Evolutionary conservation across 2,113 vertebrate species (phyloP).

Genomic region (Lynx canadensis): DNA sequence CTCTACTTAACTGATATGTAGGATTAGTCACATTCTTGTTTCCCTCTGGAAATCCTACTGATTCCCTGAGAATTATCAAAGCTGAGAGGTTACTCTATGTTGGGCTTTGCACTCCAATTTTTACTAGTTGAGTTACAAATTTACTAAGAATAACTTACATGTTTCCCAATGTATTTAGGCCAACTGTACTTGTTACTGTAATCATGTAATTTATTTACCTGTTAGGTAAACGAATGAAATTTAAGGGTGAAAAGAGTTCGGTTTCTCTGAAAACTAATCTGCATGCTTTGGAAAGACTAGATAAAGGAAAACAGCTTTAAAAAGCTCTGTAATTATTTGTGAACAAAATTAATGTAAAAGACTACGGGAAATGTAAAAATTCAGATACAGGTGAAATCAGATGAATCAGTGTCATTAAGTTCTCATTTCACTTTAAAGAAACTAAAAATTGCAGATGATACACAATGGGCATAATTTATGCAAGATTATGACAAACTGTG

Average conservation of each 20-base stretch:
- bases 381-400: background rate
- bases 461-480: background rate
- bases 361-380: background rate
- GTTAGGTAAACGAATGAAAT: background rate
- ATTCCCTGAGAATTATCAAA: background rate
- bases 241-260: background rate
- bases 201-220: background rate
- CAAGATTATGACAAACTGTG: background rate
- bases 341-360: background rate
- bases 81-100: background rate
- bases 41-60: background rate
- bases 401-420: background rate
- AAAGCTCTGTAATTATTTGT: background rate
- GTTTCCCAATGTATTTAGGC: background rate
- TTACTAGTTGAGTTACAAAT: background rate
- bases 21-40: background rate
- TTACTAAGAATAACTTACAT: background rate
- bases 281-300: background rate
- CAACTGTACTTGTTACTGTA: background rate
- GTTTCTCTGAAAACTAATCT: background rate
- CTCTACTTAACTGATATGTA: background rate
- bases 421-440: background rate
- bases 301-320: background rate
- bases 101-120: background rate
- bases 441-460: background rate